Evolutionary conservation across 2,113 vertebrate genomes (phyloP), one percentile per base, ranked within the genome.

Genomic region (Scartelaos histophorus): DNA sequence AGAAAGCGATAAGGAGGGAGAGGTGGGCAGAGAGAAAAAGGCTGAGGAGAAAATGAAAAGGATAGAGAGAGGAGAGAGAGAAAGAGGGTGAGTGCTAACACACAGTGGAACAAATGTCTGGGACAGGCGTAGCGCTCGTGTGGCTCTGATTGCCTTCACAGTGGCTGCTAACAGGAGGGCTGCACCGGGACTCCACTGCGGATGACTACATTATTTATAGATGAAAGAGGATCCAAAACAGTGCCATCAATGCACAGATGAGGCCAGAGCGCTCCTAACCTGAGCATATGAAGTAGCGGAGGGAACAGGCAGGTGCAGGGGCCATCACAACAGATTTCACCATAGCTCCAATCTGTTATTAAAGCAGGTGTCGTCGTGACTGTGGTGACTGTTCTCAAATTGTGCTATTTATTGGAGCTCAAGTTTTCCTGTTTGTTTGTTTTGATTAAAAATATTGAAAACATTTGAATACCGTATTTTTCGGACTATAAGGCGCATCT

Each of bases 121-220:
- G 82, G 85, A 80, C 84, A 75, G 74, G 70, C 68, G 35, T 76
- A 81, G 78, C 78, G 73, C 73, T 82, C 76, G 79, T 71, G 77
- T 75, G 85, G 75, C 65, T 60, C 75, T 79, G 85, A 89, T 85
- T 77, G 75, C 70, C 70, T 88, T 61, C 61, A 54, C 24, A 0
- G 69, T 62, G 58, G 56, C 69, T 57, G 57, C 58, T 56, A 73
- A 64, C 58, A 62, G 61, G 65, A 65, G 69, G 62, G 64, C 56
- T 85, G 82, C 75, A 68, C 73, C 71, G 71, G 49, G 66, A 82
- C 61, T 67, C 67, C 71, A 64, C 71, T 69, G 82, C 85, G 79
- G 82, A 87, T 85, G 66, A 88, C 80, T 82, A 61, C 80, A 89
- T 91, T 89, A 91, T 91, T 93, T 90, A 91, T 90, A 89, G 82